These are phyloP conservation scores for Panagrolaimus sp. DNA, from an alignment of 1,140 invertebrate genomes.

Conservation along the genomic window DNA sequence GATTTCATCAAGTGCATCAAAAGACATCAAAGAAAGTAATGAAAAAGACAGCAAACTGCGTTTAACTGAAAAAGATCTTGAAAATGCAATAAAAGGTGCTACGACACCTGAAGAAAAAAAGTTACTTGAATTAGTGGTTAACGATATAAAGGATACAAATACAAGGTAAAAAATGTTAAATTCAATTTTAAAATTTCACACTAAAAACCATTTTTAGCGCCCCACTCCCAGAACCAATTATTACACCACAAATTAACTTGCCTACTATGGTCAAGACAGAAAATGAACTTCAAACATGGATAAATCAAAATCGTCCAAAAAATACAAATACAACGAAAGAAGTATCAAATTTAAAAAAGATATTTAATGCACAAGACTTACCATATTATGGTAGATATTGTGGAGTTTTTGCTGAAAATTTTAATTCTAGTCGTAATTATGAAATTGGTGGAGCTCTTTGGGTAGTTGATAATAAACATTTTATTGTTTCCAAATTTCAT, in stretches of 20 bases:
- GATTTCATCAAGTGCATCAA: constrained; percentile 25
- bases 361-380: constrained; percentile 42
- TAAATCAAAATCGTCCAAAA: constrained; percentile 51
- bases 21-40: constrained; percentile 25
- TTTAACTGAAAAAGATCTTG: constrained; percentile 13
- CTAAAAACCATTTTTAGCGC: neutral
- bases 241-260: constrained; percentile 15
- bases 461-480: constrained; percentile 49
- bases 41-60: constrained; percentile 9
- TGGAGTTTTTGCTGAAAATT: constrained; percentile 48
- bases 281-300: constrained; percentile 54
- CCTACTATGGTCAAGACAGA: constrained; percentile 29
- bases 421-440: constrained; percentile 20
- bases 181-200: constrained; percentile 9
- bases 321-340: constrained; percentile 5
- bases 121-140: constrained; percentile 44
- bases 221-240: neutral
- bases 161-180: neutral
- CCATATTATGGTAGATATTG: constrained; percentile 56
- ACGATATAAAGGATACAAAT: constrained; percentile 18
- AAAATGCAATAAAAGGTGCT: constrained; percentile 9
- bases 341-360: constrained; percentile 26
- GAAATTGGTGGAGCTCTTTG: constrained; percentile 52
- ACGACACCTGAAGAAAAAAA: constrained; percentile 36
- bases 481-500: constrained; percentile 54